Evolutionary conservation across 2,888 invertebrate species (phyloP), one percentile per base, ranked within the genome.

Genomic region (Andrena bucephala): DNA sequence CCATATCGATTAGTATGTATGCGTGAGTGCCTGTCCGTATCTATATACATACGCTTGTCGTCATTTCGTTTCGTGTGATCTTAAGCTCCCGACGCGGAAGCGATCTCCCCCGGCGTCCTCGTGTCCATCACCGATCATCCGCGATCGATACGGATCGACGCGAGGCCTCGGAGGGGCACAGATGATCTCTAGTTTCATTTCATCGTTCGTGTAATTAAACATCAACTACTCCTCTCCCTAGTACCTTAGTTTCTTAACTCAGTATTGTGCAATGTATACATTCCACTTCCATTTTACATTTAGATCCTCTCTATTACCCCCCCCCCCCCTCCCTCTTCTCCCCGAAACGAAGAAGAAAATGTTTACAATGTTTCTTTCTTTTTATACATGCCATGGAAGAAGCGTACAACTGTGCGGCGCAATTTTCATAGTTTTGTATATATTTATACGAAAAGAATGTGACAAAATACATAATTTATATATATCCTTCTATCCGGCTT

Each of bases 391-490:
- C 92, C 92, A 92, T 92, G 88, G 87, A 89, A 91, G 84, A 90
- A 89, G 84, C 91, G 87, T 87, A 88, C 88, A 86, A 90, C 83
- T 86, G 86, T 89, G 88, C 90, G 69, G 81, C 90, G 91, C 90
- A 90, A 91, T 92, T 92, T 92, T 92, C 91, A 83, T 88, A 89
- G 88, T 93, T 92, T 93, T 94, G 93, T 94, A 94, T 93, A 94
- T 94, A 94, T 93, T 93, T 93, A 92, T 93, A 93, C 91, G 86
- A 83, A 90, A 87, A 91, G 67, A 83, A 90, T 90, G 90, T 92
- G 91, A 93, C 88, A 91, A 93, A 93, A 93, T 94, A 94, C 91
- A 93, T 93, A 93, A 93, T 93, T 93, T 93, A 93, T 93, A 93
- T 92, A 93, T 92, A 93, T 85, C 90, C 92, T 89, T 89, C 59